Conservation (phyloP, 2,113 vertebrate genomes). For the Sapayoa aenigma region DNA sequence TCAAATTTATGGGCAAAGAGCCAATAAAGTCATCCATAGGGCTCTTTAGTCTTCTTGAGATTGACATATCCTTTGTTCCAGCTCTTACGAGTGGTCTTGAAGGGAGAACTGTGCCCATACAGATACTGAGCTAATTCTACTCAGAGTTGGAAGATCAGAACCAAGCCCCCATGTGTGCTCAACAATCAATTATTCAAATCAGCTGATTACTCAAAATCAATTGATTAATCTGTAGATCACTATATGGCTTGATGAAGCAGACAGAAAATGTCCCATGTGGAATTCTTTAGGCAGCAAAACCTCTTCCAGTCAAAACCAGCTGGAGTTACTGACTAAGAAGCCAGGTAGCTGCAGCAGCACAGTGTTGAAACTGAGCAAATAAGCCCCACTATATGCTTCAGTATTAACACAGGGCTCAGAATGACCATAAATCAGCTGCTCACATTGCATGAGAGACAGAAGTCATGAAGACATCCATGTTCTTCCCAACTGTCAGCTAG, state of each 20-base stretch:
- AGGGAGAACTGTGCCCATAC: not conserved
- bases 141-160: not conserved
- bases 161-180: not conserved
- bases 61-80: not conserved
- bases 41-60: not conserved
- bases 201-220: not conserved
- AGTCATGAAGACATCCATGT: not conserved
- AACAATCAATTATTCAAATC: not conserved
- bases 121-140: not conserved
- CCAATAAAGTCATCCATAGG: not conserved
- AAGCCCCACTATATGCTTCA: not conserved
- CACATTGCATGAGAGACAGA: not conserved
- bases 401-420: not conserved
- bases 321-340: not conserved
- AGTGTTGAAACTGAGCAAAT: not conserved
- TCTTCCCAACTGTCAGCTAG: not conserved
- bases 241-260: not conserved
- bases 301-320: not conserved
- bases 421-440: not conserved
- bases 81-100: not conserved
- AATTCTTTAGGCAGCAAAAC: not conserved
- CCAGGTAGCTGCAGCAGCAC: not conserved
- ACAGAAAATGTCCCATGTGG: not conserved
- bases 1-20: not conserved
- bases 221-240: not conserved